A percentile compares a stretch with the other conserved stretches of the same genome.
Conservation (phyloP, 2,113 vertebrate species). For the Atractosteus spatula region DNA sequence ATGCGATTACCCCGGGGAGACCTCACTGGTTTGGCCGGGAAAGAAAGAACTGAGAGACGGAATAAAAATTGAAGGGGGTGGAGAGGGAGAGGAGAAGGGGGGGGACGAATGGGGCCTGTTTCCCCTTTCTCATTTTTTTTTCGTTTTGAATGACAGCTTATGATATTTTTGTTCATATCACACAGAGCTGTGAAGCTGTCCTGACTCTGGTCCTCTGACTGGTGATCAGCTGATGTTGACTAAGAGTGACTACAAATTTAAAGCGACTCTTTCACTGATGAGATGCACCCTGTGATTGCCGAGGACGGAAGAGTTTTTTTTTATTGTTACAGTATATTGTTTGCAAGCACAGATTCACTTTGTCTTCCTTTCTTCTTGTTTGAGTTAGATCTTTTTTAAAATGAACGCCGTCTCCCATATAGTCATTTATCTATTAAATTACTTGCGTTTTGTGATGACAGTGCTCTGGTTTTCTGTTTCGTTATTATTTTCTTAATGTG, state of each 20-base stretch:
- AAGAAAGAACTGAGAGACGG: conserved; percentile 52
- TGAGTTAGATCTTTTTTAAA: no score
- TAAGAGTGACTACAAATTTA: conserved; percentile 5
- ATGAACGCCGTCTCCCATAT: no score
- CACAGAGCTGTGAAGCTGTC: conserved; percentile 53
- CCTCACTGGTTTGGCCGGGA: conserved; percentile 51
- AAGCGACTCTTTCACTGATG: background rate
- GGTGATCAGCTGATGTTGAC: conserved; percentile 48
- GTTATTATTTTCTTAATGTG: no score
- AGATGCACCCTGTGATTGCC: background rate
- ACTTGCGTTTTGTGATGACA: no score
- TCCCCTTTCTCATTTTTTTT: conserved; percentile 49
- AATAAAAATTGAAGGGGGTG: conserved; percentile 53
- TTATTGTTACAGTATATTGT: no score
- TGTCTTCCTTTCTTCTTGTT: no score
- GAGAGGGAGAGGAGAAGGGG: conserved; percentile 58
- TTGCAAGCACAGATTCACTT: no score
- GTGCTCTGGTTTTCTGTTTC: no score
- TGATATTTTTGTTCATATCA: conserved; percentile 57
- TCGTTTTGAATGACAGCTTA: conserved; percentile 60
- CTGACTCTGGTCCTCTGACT: conserved; percentile 58
- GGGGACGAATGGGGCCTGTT: conserved; percentile 55
- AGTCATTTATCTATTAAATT: no score
- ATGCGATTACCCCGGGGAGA: conserved; percentile 76
- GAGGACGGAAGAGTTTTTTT: no score